Percentiles rank a stretch among this genome's conserved stretches.
These are phyloP conservation scores for Diorhabda elongata DNA, from an alignment of 1,140 invertebrate genomes.

Conservation along the genomic window DNA sequence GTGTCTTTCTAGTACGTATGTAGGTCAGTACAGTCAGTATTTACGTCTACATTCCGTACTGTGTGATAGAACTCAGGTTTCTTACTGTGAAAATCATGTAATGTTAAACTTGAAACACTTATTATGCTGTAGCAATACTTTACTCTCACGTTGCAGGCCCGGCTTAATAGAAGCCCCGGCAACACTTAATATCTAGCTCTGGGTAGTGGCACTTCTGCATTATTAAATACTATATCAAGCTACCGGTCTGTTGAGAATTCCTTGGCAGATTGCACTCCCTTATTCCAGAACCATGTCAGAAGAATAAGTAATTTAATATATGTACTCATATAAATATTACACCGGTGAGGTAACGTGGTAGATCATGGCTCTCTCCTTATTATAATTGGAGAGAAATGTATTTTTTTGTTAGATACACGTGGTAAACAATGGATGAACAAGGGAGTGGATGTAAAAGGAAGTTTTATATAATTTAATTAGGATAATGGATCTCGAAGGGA, in stretches of 20 bases:
- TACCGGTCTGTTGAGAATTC: slow-evolving; percentile 15
- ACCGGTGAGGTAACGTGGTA: neutral
- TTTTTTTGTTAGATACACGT: no score
- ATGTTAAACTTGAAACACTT: slow-evolving; percentile 11
- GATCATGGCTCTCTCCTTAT: no score
- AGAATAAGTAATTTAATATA: slow-evolving; percentile 15
- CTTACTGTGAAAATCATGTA: slow-evolving; percentile 13
- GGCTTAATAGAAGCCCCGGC: slow-evolving; percentile 18
- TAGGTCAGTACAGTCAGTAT: no score
- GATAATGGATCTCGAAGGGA: no score
- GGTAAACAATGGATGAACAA: no score
- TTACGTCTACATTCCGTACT: neutral
- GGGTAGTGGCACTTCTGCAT: slow-evolving; percentile 17
- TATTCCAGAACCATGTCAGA: neutral
- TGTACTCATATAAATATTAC: neutral
- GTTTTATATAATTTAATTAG: no score
- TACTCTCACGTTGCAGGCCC: slow-evolving; percentile 12
- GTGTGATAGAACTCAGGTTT: neutral
- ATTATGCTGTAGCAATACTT: slow-evolving; percentile 20
- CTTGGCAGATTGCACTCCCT: slow-evolving; percentile 12
- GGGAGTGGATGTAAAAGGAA: no score
- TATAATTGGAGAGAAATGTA: no score
- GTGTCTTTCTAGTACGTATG: no score
- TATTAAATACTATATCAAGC: slow-evolving; percentile 20
- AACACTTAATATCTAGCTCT: slow-evolving; percentile 18